A percentile compares a stretch with the other conserved stretches of the same genome.
Evolutionary conservation across 2,113 vertebrate genomes (phyloP).

Genomic region (Ramphastos sulfuratus): DNA sequence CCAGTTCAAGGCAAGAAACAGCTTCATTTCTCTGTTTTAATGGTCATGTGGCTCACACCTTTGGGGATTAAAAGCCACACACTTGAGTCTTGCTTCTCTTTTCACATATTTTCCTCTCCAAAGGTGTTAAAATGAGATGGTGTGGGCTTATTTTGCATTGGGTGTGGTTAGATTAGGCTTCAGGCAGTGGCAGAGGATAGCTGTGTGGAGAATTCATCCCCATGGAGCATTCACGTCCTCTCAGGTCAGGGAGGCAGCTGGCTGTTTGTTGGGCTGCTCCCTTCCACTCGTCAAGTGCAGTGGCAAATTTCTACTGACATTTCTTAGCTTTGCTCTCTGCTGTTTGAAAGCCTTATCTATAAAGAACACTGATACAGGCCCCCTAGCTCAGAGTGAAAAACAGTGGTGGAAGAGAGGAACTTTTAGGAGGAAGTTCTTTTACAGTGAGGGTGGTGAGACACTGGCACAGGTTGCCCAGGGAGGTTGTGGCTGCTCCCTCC

Average conservation of each 20-base stretch:
- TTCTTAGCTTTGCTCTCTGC: background rate
- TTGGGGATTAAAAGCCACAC: background rate
- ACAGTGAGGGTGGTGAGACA: too few species aligned
- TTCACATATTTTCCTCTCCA: background rate
- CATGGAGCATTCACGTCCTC: background rate
- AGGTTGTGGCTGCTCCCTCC: too few species aligned
- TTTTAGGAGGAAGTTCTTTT: background rate
- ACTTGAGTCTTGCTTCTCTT: background rate
- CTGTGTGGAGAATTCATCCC: background rate
- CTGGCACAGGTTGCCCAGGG: too few species aligned
- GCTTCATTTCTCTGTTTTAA: background rate
- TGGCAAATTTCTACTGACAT: background rate
- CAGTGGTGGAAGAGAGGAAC: background rate
- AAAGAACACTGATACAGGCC: rapidly evolving
- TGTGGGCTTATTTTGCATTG: too few species aligned
- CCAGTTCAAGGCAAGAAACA: background rate
- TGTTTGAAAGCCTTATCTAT: rapidly evolving
- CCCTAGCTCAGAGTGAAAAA: background rate
- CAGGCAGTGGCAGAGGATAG: background rate
- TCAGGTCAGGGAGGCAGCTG: background rate
- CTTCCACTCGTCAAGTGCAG: background rate
- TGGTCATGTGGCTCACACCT: background rate
- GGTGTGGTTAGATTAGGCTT: background rate
- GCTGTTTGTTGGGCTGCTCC: background rate
- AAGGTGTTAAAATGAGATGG: background rate